A percentile compares a stretch with the other conserved stretches of the same genome.
phyloP scores from a whole-genome alignment of 2,888 invertebrate species.

The Mechanitis mazaeus region DNA sequence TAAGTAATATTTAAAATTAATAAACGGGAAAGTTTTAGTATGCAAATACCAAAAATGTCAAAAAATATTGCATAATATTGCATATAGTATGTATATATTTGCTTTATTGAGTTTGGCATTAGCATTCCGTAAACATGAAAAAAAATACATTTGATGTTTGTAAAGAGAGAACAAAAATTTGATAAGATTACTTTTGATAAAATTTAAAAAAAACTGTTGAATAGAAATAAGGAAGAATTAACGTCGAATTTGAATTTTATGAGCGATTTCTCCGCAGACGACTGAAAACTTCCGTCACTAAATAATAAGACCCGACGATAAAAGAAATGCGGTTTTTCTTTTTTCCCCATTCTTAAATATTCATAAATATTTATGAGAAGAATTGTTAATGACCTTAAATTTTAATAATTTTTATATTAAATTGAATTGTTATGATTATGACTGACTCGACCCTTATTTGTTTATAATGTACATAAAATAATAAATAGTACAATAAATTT shows the following conservation, averaged over 20 bases:
- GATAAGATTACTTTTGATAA: not conserved
- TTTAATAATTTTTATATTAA: not conserved
- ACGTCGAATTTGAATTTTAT: constrained; percentile 50
- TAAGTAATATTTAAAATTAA: too few species aligned
- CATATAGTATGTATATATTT: too few species aligned
- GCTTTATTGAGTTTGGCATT: not conserved
- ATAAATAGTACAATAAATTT: not conserved
- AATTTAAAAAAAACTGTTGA: constrained; percentile 24
- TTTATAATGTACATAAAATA: not conserved
- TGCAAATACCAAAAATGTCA: too few species aligned
- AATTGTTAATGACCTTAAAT: constrained; percentile 1
- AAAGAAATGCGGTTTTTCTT: constrained; percentile 35
- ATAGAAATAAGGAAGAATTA: constrained; percentile 20
- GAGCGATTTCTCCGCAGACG: constrained; percentile 40
- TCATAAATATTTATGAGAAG: constrained; percentile 1
- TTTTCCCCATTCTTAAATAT: not conserved
- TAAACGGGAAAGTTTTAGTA: too few species aligned
- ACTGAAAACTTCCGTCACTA: constrained; percentile 41
- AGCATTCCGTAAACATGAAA: too few species aligned
- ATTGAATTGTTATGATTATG: not conserved
- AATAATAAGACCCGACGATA: constrained; percentile 56
- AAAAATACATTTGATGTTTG: too few species aligned
- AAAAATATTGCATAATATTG: too few species aligned
- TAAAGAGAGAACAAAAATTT: not conserved
- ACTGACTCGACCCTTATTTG: not conserved